These are phyloP conservation scores for Ochlodes sylvanus DNA, from an alignment of 2,888 invertebrate genomes.

Conservation along the genomic window DNA sequence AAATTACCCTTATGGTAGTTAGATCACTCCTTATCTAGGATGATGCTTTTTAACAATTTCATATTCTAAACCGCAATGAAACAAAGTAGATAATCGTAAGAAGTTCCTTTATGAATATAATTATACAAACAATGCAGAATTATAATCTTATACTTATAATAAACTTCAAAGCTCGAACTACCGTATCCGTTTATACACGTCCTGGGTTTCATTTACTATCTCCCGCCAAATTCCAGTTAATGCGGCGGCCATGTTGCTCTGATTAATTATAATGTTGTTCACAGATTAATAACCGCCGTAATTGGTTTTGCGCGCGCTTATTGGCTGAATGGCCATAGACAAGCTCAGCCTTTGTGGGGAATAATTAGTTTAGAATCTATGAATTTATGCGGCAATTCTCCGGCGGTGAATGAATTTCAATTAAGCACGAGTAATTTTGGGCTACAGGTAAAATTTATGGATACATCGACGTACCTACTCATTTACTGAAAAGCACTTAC, in stretches of 20 bases:
- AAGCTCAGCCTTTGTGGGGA: constrained; percentile 35
- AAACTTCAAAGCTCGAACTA: not conserved
- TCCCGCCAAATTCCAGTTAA: constrained; percentile 57
- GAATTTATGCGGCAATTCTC: constrained; percentile 28
- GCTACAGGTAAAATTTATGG: constrained; percentile 2
- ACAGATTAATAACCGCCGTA: constrained; percentile 49
- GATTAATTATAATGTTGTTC: constrained; percentile 66
- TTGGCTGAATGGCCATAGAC: constrained; percentile 38
- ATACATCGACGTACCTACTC: not conserved
- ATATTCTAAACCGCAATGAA: too few relatives aligned
- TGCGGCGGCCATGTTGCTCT: constrained; percentile 53
- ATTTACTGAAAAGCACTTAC: too few relatives aligned
- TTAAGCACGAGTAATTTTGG: constrained; percentile 15
- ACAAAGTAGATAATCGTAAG: too few relatives aligned
- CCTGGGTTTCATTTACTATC: constrained; percentile 58
- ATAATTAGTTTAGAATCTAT: constrained; percentile 38
- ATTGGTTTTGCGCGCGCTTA: constrained; percentile 43
- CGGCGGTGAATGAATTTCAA: constrained; percentile 30
- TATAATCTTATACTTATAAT: too few relatives aligned
- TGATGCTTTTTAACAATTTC: too few relatives aligned
- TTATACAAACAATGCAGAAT: too few relatives aligned
- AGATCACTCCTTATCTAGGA: too few relatives aligned
- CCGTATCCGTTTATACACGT: constrained; percentile 49
- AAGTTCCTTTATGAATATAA: too few relatives aligned
- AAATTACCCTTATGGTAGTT: too few relatives aligned